Conservation (phyloP, 2,797 vertebrate genomes). For the Amniataba percoides region DNA sequence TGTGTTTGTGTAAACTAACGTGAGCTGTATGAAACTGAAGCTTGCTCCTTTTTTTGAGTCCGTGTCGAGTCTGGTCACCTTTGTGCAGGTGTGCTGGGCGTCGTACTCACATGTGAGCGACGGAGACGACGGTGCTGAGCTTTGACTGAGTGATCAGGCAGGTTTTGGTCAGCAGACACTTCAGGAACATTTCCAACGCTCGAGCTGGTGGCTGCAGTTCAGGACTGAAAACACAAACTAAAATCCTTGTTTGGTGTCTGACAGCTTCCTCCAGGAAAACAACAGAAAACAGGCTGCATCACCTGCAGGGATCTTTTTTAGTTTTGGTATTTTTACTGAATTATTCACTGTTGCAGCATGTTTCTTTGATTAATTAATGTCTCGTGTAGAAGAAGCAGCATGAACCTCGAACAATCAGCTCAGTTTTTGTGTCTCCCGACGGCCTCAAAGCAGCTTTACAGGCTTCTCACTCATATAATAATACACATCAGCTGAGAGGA, state of each 20-base stretch:
- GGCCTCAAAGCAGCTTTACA: neutral
- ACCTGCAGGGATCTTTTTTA: neutral
- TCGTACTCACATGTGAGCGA: conserved; percentile 84
- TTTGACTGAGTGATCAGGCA: conserved; percentile 82
- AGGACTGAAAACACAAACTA: conserved; percentile 34
- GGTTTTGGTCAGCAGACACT: conserved; percentile 81
- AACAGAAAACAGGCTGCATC: neutral
- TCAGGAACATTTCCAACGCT: conserved; percentile 85
- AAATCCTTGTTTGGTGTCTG: neutral
- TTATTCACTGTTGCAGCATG: neutral
- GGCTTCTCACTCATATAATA: neutral
- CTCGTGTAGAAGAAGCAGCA: neutral
- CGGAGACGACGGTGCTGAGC: conserved; percentile 76
- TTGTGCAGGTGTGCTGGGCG: neutral
- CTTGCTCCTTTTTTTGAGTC: no score
- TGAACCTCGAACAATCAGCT: neutral
- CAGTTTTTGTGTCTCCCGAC: neutral
- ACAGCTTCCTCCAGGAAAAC: neutral
- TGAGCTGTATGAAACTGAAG: neutral
- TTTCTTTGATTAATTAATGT: neutral
- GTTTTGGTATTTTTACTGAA: neutral
- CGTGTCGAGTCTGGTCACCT: no score
- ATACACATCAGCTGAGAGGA: neutral
- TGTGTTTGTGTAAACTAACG: no score
- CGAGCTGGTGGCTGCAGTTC: conserved; percentile 76